Percentiles rank a stretch among this genome's conserved stretches.
phyloP scores from a whole-genome alignment of 2,797 vertebrate genomes.

The Neomorphus geoffroyi region DNA sequence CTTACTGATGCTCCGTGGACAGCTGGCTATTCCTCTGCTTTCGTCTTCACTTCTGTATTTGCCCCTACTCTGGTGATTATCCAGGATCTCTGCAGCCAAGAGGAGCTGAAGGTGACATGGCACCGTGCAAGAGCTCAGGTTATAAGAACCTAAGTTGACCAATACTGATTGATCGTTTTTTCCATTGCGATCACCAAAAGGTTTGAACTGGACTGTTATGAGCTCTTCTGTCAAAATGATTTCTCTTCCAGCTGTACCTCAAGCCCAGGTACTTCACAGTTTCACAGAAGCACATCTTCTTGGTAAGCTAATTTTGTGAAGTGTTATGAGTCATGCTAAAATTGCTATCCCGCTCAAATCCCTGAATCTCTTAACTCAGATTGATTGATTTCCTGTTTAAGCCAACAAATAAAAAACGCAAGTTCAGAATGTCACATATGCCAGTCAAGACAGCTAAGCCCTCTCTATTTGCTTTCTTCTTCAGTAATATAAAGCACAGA shows the following conservation, averaged over 20 bases:
- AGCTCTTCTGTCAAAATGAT: slow-evolving; percentile 13
- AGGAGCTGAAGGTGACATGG: neutral
- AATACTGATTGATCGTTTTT: neutral
- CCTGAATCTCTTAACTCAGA: neutral
- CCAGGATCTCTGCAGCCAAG: neutral
- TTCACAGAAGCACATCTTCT: neutral
- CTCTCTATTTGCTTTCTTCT: neutral
- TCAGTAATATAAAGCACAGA: neutral
- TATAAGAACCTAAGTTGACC: neutral
- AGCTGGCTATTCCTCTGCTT: neutral
- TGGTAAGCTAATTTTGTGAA: slow-evolving; percentile 16
- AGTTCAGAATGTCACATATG: neutral
- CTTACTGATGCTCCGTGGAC: neutral
- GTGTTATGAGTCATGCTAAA: slow-evolving; percentile 26
- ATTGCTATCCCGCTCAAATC: slow-evolving; percentile 19
- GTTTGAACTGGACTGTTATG: neutral
- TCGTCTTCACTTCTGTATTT: neutral
- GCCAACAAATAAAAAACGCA: neutral
- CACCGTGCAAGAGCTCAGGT: neutral
- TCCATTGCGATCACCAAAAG: neutral
- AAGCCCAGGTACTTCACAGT: neutral
- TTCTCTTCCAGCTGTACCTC: neutral
- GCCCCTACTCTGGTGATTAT: neutral
- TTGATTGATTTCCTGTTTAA: neutral
- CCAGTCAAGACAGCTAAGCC: neutral